Evolutionary conservation across 2,797 vertebrate species (phyloP), one percentile per base, ranked within the genome.

Genomic region (Pangasius larnaudii): DNA sequence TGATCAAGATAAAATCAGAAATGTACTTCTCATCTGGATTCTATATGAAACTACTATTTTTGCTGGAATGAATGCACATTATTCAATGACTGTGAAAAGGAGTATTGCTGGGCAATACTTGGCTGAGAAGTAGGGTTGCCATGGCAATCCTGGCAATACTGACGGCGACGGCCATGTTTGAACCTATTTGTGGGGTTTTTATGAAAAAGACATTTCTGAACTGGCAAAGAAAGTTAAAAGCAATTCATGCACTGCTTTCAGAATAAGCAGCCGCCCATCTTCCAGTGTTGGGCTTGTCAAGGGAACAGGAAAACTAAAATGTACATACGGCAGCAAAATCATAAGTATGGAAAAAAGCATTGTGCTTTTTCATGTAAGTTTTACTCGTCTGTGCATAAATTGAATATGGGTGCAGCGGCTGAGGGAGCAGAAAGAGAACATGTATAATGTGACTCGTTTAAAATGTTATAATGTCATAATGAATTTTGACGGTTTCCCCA

Each of bases 211-310:
- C 30, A 81, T 71, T 85, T 85, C 72, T 39, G 63, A 90, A 63
- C 36, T 86, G 85, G 87, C 87, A 83, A 84, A 75, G 51, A 63
- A 88, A 90, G 75, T 72, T 88, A 49, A 82, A 75, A 88, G 59
- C 69, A 75, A 80, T 86, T 91, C 13, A 58, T 49, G 84, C 84
- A 19, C 74, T 67, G 88, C 36, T 84, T 65, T 81, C 84, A 88
- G 78, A 87, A 89, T 63, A 87, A 85, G 86, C 67, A 88, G 30
- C 36, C 85, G 71, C 81, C 53, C 71, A 85, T 85, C 53, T 87
- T 82, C 69, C 27, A 61, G 80, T 53, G 67, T 24, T 36, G 67
- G 11, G 53, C 61, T 56, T 53, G 53, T 71, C 81, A 78, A 88
- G 85, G 39, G 80, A 89, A 84, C 61, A 33, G 30, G 67, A 58